phyloP scores from a whole-genome alignment of 2,888 invertebrate species.

The Desoria tigrina region DNA sequence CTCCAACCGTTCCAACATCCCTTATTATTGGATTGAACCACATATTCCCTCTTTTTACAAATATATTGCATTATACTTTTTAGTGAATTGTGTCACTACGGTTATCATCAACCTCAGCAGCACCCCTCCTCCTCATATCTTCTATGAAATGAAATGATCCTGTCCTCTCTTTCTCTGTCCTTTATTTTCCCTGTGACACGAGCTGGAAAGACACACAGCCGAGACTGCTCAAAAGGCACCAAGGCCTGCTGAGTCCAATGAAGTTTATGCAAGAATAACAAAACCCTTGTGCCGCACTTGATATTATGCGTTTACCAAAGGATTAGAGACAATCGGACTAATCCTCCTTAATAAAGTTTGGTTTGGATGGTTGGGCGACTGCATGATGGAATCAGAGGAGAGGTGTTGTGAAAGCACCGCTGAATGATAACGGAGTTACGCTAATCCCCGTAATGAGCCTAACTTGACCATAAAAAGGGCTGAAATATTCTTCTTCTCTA shows the following conservation, averaged over 20 bases:
- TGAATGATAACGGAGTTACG: not conserved
- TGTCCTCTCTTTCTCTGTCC: constrained; percentile 2
- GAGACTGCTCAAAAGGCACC: not conserved
- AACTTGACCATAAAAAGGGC: not conserved
- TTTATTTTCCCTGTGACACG: constrained; percentile 21
- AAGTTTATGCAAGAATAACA: constrained; percentile 24
- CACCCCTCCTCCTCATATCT: constrained; percentile 10
- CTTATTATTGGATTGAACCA: constrained; percentile 24
- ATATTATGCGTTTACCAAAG: constrained; percentile 21
- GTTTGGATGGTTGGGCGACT: not conserved
- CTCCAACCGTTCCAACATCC: constrained; percentile 6
- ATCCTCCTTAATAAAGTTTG: constrained; percentile 22
- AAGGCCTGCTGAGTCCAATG: constrained; percentile 5
- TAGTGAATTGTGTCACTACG: constrained; percentile 23
- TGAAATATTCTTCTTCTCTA: not conserved
- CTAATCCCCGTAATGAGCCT: not conserved
- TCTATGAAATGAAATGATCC: constrained; percentile 1
- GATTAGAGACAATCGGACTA: constrained; percentile 23
- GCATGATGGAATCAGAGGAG: not conserved
- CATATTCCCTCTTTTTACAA: constrained; percentile 22
- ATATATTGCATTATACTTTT: constrained; percentile 17
- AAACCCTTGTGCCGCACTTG: constrained; percentile 28
- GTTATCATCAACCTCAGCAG: not conserved
- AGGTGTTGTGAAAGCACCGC: constrained; percentile 13
- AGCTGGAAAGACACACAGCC: constrained; percentile 13